Base-by-base conservation (phyloP, 2,113 vertebrate genomes). In the Mustela lutreola region DNA sequence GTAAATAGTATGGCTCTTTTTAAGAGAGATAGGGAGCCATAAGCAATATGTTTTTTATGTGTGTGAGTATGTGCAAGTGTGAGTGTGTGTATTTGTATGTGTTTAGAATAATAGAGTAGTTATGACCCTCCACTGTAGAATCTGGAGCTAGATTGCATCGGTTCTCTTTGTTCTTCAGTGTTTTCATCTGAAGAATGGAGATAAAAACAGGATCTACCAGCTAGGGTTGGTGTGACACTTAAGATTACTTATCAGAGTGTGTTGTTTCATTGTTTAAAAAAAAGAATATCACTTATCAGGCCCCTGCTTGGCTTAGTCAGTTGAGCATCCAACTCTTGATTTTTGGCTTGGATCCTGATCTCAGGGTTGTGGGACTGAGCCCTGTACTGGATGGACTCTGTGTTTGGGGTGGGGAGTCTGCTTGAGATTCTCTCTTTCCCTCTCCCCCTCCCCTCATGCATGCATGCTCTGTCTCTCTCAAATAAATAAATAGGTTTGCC, bases 81-180 rank as follows among this genome's bases (percentile, higher is more conserved):
- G 50, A 36, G 56, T 48, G 60, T 48, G 36, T 60, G 58, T 82
- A 36, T 42, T n/a, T 92, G 26, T 82, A 2, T 62, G 73, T 76
- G 39, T 76, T 79, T 50, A 80, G 5, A 91, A 33, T 67, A 65
- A 58, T 33, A 60, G 42, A 80, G 22, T 63, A 70, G 19, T 63
- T 89, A 45, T 36, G 24, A 76, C 33, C 24, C 39, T 76, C 71
- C 73, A 76, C 24, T 58, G 14, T 31, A 95, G 63, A 63, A 31
- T 50, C 60, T 88, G 50, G 48, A 78, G 60, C 36, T 83, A 93
- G 36, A 78, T 50, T 65, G 26, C 56, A 48, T 50, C 50, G 39
- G 16, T 65, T 94, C 19, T 71, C 71, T 92, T 56, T 73, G 53
- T 80, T 86, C 62, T 86, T 95, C n/a, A 95, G 26, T n/a, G 6